Conservation (phyloP, 2,113 vertebrate species). For the Ariopsis seemanni region DNA sequence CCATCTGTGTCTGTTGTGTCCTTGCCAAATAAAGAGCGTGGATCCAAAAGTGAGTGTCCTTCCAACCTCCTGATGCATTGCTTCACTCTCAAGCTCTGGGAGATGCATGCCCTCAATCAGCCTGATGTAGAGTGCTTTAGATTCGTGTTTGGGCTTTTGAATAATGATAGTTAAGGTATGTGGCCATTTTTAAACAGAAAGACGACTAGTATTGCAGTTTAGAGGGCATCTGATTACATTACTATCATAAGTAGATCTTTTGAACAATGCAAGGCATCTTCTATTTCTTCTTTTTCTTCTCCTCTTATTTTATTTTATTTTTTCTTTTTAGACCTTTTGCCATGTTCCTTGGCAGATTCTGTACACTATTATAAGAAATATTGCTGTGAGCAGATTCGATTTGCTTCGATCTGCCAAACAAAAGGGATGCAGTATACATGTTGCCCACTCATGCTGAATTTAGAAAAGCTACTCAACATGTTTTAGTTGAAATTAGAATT, state of each 20-base stretch:
- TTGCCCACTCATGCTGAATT: slow-evolving; percentile 9
- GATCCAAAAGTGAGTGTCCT: slow-evolving; percentile 60
- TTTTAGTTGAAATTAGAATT: neutral
- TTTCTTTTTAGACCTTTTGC: neutral
- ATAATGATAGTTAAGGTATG: neutral
- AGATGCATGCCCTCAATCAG: slow-evolving; percentile 16
- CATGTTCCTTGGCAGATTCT: slow-evolving; percentile 8
- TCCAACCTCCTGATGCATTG: slow-evolving; percentile 57
- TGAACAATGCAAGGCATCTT: neutral
- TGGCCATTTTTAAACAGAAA: neutral
- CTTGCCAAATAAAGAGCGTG: slow-evolving; percentile 61
- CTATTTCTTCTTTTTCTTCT: neutral
- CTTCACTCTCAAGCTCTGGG: slow-evolving; percentile 42
- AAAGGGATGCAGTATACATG: neutral
- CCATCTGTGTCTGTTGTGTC: slow-evolving; percentile 65
- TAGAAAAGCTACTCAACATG: neutral
- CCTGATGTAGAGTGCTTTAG: neutral
- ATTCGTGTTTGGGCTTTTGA: slow-evolving; percentile 5
- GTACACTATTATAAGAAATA: neutral
- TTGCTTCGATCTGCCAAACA: slow-evolving; percentile 4
- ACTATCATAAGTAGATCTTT: neutral
- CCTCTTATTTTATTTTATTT: neutral
- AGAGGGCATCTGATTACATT: neutral
- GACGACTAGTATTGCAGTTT: neutral
- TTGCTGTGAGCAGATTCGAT: neutral